A percentile compares a stretch with the other conserved stretches of the same genome.
Evolutionary conservation across 1,140 invertebrate genomes (phyloP).

Genomic region (Conopomorpha cramerella): DNA sequence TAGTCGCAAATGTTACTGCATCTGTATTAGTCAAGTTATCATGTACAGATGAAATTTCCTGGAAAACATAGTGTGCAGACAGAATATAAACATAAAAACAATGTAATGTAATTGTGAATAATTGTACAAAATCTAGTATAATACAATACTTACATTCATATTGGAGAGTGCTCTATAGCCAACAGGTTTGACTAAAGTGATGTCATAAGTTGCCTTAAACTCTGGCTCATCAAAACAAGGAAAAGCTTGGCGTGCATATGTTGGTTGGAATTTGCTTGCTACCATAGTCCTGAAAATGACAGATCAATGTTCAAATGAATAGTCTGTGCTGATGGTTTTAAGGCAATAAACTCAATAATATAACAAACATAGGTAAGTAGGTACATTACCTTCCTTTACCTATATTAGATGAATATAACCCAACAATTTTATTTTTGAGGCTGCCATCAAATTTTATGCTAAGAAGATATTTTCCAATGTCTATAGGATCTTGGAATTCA

Average conservation of each 20-base stretch:
- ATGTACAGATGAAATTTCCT: slow-evolving; percentile 31
- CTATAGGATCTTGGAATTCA: slow-evolving; percentile 22
- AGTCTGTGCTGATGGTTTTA: not conserved
- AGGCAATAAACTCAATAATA: not conserved
- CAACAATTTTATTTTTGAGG: slow-evolving; percentile 58
- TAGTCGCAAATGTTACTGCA: slow-evolving; percentile 73
- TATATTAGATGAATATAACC: slow-evolving; percentile 45
- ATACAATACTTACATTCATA: slow-evolving; percentile 65
- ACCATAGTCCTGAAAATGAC: slow-evolving; percentile 72
- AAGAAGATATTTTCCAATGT: slow-evolving; percentile 25
- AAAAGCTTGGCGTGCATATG: slow-evolving; percentile 88
- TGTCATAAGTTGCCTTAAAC: slow-evolving; percentile 86
- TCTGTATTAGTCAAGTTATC: slow-evolving; percentile 23
- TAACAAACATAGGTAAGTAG: not conserved
- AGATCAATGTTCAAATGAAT: not conserved
- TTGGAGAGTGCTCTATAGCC: slow-evolving; percentile 80
- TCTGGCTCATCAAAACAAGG: slow-evolving; percentile 96
- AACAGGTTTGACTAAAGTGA: slow-evolving; percentile 74
- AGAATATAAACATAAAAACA: too few species aligned
- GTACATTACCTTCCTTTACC: not conserved
- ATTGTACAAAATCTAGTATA: slow-evolving; percentile 9
- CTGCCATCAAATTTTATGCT: slow-evolving; percentile 51
- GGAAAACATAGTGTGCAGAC: too few species aligned
- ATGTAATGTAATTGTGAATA: too few species aligned
- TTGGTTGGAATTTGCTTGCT: slow-evolving; percentile 92